phyloP scores from a whole-genome alignment of 1,140 invertebrate genomes.

The Drosophila asahinai region DNA sequence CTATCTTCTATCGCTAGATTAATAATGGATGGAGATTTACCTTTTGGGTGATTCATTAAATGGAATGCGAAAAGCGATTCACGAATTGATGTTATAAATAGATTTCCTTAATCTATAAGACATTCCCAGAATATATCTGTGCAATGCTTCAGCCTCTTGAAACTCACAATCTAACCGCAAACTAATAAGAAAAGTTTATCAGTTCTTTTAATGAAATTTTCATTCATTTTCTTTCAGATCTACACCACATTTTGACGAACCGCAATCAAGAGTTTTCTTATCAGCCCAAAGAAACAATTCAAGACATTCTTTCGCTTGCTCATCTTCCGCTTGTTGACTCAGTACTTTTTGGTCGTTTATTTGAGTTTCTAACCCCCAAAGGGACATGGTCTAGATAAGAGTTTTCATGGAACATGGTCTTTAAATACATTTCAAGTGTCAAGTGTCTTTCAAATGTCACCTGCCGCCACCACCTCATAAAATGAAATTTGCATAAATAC shows the following conservation, averaged over 20 bases:
- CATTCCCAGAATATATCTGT: neutral
- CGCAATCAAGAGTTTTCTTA: constrained; percentile 27
- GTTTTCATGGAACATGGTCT: constrained; percentile 19
- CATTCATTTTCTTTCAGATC: neutral
- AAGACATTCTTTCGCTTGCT: neutral
- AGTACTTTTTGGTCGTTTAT: constrained; percentile 13
- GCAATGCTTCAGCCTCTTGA: neutral
- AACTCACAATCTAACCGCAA: neutral
- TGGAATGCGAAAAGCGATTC: neutral
- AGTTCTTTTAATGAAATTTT: neutral
- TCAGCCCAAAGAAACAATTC: constrained; percentile 13
- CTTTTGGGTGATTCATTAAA: neutral
- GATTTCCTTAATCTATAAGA: neutral
- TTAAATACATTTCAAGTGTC: neutral
- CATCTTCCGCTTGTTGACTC: constrained; percentile 6
- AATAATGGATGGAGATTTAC: neutral
- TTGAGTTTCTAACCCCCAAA: constrained; percentile 13
- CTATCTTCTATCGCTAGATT: neutral
- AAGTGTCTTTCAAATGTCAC: constrained; percentile 16
- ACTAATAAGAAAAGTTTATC: neutral
- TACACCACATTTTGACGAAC: constrained; percentile 18
- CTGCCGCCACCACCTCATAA: constrained; percentile 58
- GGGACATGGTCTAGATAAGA: constrained; percentile 18
- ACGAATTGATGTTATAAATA: neutral
- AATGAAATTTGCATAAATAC: constrained; percentile 52